Evolutionary conservation across 2,888 invertebrate genomes (phyloP), one percentile per base, ranked within the genome.

Genomic region (Encarsia formosa): DNA sequence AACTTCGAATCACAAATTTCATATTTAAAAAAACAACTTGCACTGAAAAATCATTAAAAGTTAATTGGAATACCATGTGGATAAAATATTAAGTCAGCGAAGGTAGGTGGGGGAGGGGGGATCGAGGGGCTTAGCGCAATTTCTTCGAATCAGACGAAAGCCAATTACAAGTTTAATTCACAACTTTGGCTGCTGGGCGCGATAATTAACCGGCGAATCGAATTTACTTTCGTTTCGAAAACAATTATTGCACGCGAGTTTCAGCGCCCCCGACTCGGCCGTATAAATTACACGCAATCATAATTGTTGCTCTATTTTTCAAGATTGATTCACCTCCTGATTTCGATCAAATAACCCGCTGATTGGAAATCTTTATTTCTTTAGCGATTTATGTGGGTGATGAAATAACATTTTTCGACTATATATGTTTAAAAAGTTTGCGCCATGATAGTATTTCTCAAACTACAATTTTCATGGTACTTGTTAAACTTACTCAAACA

Each of bases 181-280:
- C 26, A 63, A 65, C 70, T 69, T 68, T 70, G 71, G 66, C 63
- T 66, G 31, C 31, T 13, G 6, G 26, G 26, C 26, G 32, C 49
- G 68, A 71, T 70, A 71, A 71, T 71, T 71, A 70, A 66, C 65
- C 64, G 26, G 43, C 39, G 48, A 31, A 48, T 51, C 46, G 45
- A 52, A 52, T 52, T 52, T 49, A 70, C 69, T 70, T 69, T 68
- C 65, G 63, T 66, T 66, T 63, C 62, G 62, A 66, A 68, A 70
- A 67, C 68, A 70, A 67, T 62, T 64, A 20, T 20, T 48, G 43
- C 32, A 15, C 49, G 42, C 34, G 57, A 56, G 56, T 53, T 54
- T 49, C 49, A 55, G 48, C 49, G 51, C 34, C 38, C 20, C 32
- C 31, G 19, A 39, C 45, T 40, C 6, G 34, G 34, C 34, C 51